phyloP scores from a whole-genome alignment of 1,140 invertebrate species.

The Hylaeus anthracinus region DNA sequence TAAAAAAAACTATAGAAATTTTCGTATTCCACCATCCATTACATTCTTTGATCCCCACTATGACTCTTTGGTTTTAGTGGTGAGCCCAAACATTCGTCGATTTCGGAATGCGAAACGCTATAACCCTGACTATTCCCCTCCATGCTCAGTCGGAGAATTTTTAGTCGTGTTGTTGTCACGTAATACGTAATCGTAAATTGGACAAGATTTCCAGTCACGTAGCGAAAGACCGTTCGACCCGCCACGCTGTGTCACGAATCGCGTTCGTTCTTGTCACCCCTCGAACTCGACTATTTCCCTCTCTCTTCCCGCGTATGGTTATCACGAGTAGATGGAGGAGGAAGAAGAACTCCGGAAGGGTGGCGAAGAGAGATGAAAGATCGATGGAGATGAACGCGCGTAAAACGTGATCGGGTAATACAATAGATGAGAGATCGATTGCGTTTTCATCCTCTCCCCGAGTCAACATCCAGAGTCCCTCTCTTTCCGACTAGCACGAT shows the following conservation, averaged over 20 bases:
- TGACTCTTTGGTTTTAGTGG: too few relatives aligned
- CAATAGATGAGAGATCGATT: slow-evolving; percentile 68
- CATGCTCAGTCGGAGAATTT: background rate
- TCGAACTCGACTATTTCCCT: background rate
- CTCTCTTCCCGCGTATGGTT: slow-evolving; percentile 29
- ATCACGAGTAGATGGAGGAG: slow-evolving; percentile 26
- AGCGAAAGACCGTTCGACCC: slow-evolving; percentile 62
- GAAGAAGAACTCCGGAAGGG: background rate
- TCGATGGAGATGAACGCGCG: slow-evolving; percentile 57
- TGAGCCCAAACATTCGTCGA: too few relatives aligned
- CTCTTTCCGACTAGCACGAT: background rate
- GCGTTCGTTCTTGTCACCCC: slow-evolving; percentile 57
- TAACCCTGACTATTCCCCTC: too few relatives aligned
- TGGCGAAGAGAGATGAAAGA: slow-evolving; percentile 36
- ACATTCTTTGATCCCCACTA: too few relatives aligned
- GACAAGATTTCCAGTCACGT: slow-evolving; percentile 75
- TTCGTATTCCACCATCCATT: too few relatives aligned
- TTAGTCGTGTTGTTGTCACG: slow-evolving; percentile 63
- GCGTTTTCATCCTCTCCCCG: slow-evolving; percentile 50
- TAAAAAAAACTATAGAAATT: too few relatives aligned
- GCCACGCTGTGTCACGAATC: slow-evolving; percentile 61
- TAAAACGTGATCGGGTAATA: slow-evolving; percentile 68
- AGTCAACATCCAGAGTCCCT: slow-evolving; percentile 27
- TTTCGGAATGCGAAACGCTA: too few relatives aligned
- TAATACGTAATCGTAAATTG: slow-evolving; percentile 75